Evolutionary conservation across 2,888 invertebrate genomes (phyloP).

Genomic region (Kuschelorhynchus macadamiae): DNA sequence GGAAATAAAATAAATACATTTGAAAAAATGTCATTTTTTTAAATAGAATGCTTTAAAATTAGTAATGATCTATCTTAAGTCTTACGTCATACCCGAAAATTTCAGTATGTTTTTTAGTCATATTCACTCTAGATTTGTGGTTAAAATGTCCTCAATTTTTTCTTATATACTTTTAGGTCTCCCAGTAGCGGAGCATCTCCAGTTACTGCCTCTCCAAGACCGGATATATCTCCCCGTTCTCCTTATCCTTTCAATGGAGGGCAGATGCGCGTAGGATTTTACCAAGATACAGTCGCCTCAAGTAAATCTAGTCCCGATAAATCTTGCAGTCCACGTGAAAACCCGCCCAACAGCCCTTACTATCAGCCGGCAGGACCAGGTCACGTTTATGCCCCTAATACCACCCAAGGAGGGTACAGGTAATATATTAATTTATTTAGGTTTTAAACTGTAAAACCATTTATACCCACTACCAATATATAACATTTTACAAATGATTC

Average conservation of each 20-base stretch:
- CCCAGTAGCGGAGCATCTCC: conserved; percentile 77
- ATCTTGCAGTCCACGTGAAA: conserved; percentile 85
- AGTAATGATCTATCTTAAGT: too few relatives aligned
- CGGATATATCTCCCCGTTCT: conserved; percentile 77
- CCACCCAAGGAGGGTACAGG: conserved; percentile 62
- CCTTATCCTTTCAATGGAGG: conserved; percentile 85
- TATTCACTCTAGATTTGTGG: too few relatives aligned
- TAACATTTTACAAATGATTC: too few relatives aligned
- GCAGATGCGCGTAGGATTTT: conserved; percentile 88
- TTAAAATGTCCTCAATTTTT: conserved; percentile 1
- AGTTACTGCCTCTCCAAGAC: conserved; percentile 78
- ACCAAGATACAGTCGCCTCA: conserved; percentile 86
- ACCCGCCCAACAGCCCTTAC: conserved; percentile 74
- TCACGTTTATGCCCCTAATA: conserved; percentile 74
- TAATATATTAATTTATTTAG: not conserved
- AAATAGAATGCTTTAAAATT: too few relatives aligned
- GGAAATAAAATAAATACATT: too few relatives aligned
- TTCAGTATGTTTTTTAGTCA: too few relatives aligned
- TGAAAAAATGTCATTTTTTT: too few relatives aligned
- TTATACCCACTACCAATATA: too few relatives aligned
- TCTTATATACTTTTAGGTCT: conserved; percentile 67
- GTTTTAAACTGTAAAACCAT: too few relatives aligned
- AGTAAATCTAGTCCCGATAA: conserved; percentile 88
- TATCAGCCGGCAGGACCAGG: conserved; percentile 67
- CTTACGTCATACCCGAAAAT: too few relatives aligned